A percentile compares a stretch with the other conserved stretches of the same genome.
Evolutionary conservation across 1,140 invertebrate species (phyloP).

Genomic region (Xylocopa sonorina): DNA sequence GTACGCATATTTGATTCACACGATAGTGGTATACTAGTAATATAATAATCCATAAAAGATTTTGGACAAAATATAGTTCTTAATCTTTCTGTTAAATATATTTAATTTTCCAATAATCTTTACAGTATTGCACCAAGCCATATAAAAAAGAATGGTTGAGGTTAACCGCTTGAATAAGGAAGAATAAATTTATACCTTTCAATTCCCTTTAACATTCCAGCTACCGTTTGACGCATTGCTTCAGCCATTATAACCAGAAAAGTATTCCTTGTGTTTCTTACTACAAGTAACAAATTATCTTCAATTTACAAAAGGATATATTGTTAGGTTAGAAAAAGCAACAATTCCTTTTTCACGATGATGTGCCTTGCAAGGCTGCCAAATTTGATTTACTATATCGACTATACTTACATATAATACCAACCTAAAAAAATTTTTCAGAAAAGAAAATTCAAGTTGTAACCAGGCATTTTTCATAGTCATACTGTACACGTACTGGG

Average conservation of each 20-base stretch:
- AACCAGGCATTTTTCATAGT: too few species aligned
- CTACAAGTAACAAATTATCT: neutral
- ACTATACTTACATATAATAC: too few species aligned
- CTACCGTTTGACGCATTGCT: constrained; percentile 89
- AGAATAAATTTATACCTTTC: constrained; percentile 86
- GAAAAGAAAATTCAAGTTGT: neutral
- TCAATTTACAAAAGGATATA: neutral
- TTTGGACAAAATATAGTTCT: too few species aligned
- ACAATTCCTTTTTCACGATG: neutral
- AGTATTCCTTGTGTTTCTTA: neutral
- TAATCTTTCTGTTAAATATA: too few species aligned
- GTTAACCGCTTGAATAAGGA: neutral
- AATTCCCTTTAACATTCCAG: constrained; percentile 89
- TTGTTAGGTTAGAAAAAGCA: constrained; percentile 24
- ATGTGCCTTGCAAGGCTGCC: neutral
- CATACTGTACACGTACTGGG: neutral
- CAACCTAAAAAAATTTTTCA: constrained; percentile 1
- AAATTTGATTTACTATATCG: constrained; percentile 9
- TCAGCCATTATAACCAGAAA: constrained; percentile 83
- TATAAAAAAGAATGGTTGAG: neutral
- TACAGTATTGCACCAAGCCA: neutral
- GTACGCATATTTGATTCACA: neutral
- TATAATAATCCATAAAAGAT: too few species aligned
- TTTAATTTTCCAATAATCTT: neutral
- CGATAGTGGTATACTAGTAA: neutral